Evolutionary conservation across 2,888 invertebrate species (phyloP), one percentile per base, ranked within the genome.

Genomic region (Diloba caeruleocephala): DNA sequence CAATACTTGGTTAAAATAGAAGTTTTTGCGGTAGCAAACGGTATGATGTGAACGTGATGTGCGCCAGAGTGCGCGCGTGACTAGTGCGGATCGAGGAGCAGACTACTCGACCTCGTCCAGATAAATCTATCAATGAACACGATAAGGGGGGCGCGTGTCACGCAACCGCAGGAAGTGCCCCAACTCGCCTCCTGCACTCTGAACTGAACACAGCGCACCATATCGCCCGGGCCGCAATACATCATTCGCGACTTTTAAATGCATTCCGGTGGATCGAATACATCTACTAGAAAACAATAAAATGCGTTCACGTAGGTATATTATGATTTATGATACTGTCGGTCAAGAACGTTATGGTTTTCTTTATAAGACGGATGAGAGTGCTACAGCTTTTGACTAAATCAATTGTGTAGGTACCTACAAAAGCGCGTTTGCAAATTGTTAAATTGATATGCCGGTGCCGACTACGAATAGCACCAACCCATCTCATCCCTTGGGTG

Each of bases 81-180:
- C 77, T 70, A 59, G 59, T 52, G 69, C 72, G 74, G 70, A 72
- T 63, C 69, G 66, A 68, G 65, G 67, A 62, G 71, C 79, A 76
- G 77, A 74, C 82, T 74, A 67, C 74, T 74, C 87, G 90, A 91
- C 90, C 91, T 89, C 92, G 88, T 76, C 78, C 78, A 88, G 91
- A 91, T 91, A 92, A 89, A 91, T 90, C 87, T 90, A 91, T 92
- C 92, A 92, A 92, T 92, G 92, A 90, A 87, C 74, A 78, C 70
- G 92, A 92, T 91, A 91, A 90, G 88, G 85, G 89, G 85, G 79
- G 79, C 88, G 86, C 85, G 87, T 86, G 88, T 84, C 89, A 85
- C 81, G 80, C 80, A 80, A 81, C 76, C 89, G 77, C 84, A 90
- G 91, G 90, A 90, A 90, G 88, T 88, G 83, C 84, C 82, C 78